Percentiles rank a stretch among this genome's conserved stretches.
phyloP scores from a whole-genome alignment of 2,888 invertebrate species.

The Sialis lutaria region DNA sequence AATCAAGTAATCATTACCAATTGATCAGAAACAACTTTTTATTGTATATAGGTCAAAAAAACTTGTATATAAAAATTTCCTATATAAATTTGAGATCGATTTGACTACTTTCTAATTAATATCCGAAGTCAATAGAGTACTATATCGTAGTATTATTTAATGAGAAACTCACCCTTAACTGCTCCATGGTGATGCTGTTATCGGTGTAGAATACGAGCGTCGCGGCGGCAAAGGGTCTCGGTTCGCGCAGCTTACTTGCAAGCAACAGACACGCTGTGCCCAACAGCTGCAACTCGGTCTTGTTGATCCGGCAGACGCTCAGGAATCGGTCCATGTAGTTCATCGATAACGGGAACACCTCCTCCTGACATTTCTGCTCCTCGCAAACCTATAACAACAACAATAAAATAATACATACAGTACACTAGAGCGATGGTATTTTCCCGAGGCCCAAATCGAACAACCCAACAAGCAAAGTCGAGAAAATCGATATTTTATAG shows the following conservation, averaged over 20 bases:
- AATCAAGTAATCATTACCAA: too few species aligned
- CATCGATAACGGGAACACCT: slow-evolving; percentile 84
- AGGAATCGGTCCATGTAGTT: slow-evolving; percentile 90
- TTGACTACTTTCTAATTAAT: too few species aligned
- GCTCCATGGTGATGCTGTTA: slow-evolving; percentile 71
- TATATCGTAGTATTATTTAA: too few species aligned
- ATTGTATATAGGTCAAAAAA: too few species aligned
- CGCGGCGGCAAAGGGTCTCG: slow-evolving; percentile 61
- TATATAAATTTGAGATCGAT: too few species aligned
- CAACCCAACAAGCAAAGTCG: too few species aligned
- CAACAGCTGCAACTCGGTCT: slow-evolving; percentile 77
- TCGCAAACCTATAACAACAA: slow-evolving; percentile 67
- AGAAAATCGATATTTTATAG: too few species aligned
- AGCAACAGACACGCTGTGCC: slow-evolving; percentile 84
- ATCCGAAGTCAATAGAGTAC: too few species aligned
- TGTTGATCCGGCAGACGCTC: slow-evolving; percentile 62
- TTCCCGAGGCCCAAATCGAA: too few species aligned
- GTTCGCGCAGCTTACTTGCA: slow-evolving; percentile 84
- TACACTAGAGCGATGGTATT: too few species aligned
- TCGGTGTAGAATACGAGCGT: slow-evolving; percentile 85
- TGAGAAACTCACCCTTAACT: slow-evolving; percentile 87
- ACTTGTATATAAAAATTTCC: too few species aligned
- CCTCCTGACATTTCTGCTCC: slow-evolving; percentile 82
- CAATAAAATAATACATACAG: slow-evolving; percentile 1
- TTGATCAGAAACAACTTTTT: too few species aligned